A percentile compares a stretch with the other conserved stretches of the same genome.
These are phyloP conservation scores for Neoitamus cyanurus DNA, from an alignment of 2,888 invertebrate species.

Conservation along the genomic window DNA sequence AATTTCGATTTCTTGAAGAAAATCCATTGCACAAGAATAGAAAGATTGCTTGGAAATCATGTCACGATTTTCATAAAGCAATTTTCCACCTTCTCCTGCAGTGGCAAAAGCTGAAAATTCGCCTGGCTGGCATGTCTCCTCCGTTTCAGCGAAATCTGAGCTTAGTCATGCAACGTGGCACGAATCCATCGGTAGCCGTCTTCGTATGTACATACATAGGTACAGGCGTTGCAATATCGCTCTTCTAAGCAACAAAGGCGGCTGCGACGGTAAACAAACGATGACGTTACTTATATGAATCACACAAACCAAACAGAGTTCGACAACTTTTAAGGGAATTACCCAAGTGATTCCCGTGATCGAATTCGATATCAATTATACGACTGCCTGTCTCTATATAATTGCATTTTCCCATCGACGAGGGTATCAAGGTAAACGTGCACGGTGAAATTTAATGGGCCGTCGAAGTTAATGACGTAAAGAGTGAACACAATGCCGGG, in stretches of 20 bases:
- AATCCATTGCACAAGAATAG: not conserved
- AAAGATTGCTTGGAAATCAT: not conserved
- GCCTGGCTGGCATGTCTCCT: not conserved
- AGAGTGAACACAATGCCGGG: not conserved
- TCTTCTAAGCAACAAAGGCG: not conserved
- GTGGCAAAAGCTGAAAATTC: not conserved
- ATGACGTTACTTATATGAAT: not conserved
- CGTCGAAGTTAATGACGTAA: not conserved
- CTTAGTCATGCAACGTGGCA: not conserved
- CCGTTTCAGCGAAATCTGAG: not conserved
- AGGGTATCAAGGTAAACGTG: not conserved
- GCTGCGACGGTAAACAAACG: not conserved
- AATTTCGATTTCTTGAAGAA: not conserved
- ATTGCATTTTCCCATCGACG: not conserved
- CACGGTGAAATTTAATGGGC: not conserved
- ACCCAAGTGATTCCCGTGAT: not conserved
- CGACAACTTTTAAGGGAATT: conserved; percentile 1
- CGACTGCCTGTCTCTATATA: not conserved
- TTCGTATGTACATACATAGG: not conserved
- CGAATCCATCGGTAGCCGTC: not conserved
- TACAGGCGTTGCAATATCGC: not conserved
- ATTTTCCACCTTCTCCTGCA: not conserved
- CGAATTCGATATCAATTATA: not conserved
- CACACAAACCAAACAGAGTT: not conserved
- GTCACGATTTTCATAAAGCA: not conserved